Percentiles rank a stretch among this genome's conserved stretches.
phyloP scores from a whole-genome alignment of 2,113 vertebrate species.

The Gymnorhina tibicen region DNA sequence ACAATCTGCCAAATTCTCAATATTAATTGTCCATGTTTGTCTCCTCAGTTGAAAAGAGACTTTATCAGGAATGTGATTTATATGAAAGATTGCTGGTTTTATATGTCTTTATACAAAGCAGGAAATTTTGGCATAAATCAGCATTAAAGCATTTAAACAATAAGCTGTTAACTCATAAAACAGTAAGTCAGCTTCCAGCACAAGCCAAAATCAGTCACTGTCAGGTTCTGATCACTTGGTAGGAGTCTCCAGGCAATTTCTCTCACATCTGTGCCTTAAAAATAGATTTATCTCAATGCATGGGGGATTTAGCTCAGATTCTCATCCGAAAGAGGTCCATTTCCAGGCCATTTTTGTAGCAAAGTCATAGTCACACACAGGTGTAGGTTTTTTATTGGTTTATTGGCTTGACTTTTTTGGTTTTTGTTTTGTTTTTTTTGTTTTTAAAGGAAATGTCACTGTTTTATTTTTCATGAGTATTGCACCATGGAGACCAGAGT shows the following conservation, averaged over 20 bases:
- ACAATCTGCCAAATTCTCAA: constrained; percentile 49
- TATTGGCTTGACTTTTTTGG: not conserved
- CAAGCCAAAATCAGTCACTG: constrained; percentile 58
- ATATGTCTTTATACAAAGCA: constrained; percentile 37
- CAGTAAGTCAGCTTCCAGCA: constrained; percentile 47
- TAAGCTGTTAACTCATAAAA: constrained; percentile 60
- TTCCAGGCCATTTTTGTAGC: constrained; percentile 23
- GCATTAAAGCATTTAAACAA: constrained; percentile 64
- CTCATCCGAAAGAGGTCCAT: not conserved
- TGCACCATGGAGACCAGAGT: not conserved
- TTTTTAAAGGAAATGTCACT: constrained; percentile 33
- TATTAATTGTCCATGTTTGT: constrained; percentile 55
- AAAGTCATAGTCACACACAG: constrained; percentile 30
- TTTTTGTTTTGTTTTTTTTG: not conserved
- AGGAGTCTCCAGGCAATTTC: constrained; percentile 15
- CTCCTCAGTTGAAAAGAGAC: constrained; percentile 36
- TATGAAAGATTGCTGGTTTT: constrained; percentile 40
- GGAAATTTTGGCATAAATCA: constrained; percentile 60
- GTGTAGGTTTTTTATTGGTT: not conserved
- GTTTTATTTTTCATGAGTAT: constrained; percentile 57
- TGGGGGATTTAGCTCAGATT: constrained; percentile 23
- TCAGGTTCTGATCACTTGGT: constrained; percentile 53
- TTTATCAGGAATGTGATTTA: constrained; percentile 52
- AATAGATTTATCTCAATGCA: constrained; percentile 46
- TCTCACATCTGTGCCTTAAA: constrained; percentile 42